Evolutionary conservation across 2,113 vertebrate genomes (phyloP), one percentile per base, ranked within the genome.

Genomic region (Leucopsar rothschildi): DNA sequence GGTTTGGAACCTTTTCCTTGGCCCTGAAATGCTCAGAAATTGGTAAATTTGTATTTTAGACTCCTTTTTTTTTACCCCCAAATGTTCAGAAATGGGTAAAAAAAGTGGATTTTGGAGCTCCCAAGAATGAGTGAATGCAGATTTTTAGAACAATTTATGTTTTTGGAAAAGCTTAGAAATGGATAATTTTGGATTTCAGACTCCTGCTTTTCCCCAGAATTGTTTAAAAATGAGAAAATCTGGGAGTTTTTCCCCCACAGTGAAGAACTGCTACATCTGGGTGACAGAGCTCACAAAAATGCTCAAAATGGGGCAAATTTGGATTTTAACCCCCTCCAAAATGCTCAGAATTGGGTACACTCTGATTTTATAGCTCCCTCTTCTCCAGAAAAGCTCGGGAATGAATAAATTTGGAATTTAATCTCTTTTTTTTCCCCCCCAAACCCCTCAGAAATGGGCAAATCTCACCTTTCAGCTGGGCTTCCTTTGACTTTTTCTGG

Each of bases 341-440:
- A n/a, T 2, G 3, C 59, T n/a, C 56, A 8, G 16, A 25, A 64
- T 19, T 5, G 40, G 40, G 40, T 15, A 15, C 40, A 40, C 40
- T 40, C 39, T 42, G 28, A 11, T 29, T 22, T 25, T 5, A 8
- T 13, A 59, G 12, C 31, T 44, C 31, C 18, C 15, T 27, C 27
- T 37, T 33, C 2, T 2, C 23, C 5, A 2, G 69, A 24, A 28
- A 33, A 57, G 4, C 37, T 28, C 23, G 2, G 16, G 10, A 69
- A 49, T 4, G 8, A 29, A 24, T 7, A 35, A 61, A 49, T 19
- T 15, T 1, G 7, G 2, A 19, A 18, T 44, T 73, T 45, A 20
- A 21, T 3, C n/a, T 17, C 3, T 23, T 49, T 44, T 6, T 55
- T 56, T 49, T 12, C 0, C 1, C 17, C 22, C 19, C 7, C 3